Evolutionary conservation across 1,140 invertebrate species (phyloP).

Genomic region (Temnothorax nylanderi): DNA sequence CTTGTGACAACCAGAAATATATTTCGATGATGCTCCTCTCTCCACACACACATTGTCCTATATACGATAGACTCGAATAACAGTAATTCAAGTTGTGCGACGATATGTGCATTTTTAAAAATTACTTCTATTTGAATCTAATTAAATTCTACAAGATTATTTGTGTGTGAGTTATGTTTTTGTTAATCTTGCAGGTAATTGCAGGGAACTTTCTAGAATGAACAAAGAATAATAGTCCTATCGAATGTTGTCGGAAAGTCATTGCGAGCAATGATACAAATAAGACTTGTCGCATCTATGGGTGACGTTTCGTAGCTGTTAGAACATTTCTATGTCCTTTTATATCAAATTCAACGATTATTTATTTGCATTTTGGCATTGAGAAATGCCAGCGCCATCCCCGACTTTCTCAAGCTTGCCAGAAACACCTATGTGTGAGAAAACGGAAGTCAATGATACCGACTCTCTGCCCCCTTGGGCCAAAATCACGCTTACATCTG

Average conservation of each 20-base stretch:
- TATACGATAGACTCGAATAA: not conserved
- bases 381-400: constrained; percentile 82
- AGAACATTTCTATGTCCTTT: not conserved
- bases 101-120: not conserved
- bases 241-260: not conserved
- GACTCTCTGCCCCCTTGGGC: constrained; percentile 82
- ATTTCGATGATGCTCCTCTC: not conserved
- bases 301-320: constrained; percentile 29
- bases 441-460: constrained; percentile 77
- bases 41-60: not conserved
- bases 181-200: constrained; percentile 4
- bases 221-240: not conserved
- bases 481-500: constrained; percentile 82
- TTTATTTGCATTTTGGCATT: constrained; percentile 58
- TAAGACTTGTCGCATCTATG: not conserved
- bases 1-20: not conserved
- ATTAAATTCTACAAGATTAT: not conserved
- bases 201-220: not conserved
- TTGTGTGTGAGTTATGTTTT: not conserved
- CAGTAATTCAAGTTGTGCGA: not conserved
- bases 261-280: constrained; percentile 33
- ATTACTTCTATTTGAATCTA: not conserved
- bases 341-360: constrained; percentile 39
- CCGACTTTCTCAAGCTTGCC: constrained; percentile 78
- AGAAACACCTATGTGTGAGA: constrained; percentile 77